These are phyloP conservation scores for Pheosia tremula DNA, from an alignment of 2,888 invertebrate species.

Conservation along the genomic window DNA sequence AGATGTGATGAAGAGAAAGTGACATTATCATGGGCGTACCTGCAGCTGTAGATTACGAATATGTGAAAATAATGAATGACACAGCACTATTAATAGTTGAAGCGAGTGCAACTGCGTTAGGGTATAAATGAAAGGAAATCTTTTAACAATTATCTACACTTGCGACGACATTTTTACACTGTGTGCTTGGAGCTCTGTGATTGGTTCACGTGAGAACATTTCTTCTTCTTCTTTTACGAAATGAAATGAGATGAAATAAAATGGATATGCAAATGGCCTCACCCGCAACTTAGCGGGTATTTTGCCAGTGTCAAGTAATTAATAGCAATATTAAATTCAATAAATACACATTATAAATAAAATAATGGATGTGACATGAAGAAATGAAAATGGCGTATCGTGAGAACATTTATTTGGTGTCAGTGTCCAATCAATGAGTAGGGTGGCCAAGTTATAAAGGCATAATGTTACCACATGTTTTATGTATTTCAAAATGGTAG, in stretches of 20 bases:
- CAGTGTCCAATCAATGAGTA: slow-evolving; percentile 45
- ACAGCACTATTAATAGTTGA: slow-evolving; percentile 17
- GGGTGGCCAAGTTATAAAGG: slow-evolving; percentile 32
- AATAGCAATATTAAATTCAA: too few relatives aligned
- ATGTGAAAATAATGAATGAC: slow-evolving; percentile 25
- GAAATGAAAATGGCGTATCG: too few relatives aligned
- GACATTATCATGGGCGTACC: slow-evolving; percentile 29
- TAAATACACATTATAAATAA: too few relatives aligned
- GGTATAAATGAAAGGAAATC: slow-evolving; percentile 53
- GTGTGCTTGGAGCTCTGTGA: slow-evolving; percentile 66
- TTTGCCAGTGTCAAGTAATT: too few relatives aligned
- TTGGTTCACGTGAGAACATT: slow-evolving; percentile 52
- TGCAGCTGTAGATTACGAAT: slow-evolving; percentile 46
- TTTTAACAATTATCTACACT: slow-evolving; percentile 50
- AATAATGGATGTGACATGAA: too few relatives aligned
- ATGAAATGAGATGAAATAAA: too few relatives aligned
- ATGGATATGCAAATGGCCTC: too few relatives aligned
- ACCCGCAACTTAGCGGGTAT: too few relatives aligned
- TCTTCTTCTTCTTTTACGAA: too few relatives aligned
- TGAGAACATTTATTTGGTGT: slow-evolving; percentile 27
- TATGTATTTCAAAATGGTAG: slow-evolving; percentile 13
- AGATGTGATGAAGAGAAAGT: slow-evolving; percentile 60
- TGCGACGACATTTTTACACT: slow-evolving; percentile 76
- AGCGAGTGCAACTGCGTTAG: slow-evolving; percentile 54
- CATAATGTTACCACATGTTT: slow-evolving; percentile 28